Conservation (phyloP, 2,888 invertebrate genomes). For the Ptycholaimellus sp. region DNA sequence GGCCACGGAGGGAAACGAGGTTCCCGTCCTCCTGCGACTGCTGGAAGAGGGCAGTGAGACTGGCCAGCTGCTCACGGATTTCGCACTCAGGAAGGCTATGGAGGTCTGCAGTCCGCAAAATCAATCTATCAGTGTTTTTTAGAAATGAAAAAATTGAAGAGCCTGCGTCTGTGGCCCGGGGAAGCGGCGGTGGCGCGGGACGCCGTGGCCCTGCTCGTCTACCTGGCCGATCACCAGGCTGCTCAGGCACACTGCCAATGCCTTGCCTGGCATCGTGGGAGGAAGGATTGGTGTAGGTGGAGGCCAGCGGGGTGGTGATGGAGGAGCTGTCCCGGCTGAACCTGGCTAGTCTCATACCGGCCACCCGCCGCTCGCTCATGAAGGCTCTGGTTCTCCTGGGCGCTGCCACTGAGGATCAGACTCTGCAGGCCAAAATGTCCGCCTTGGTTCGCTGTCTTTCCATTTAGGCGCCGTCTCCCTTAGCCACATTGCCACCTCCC, state of each 20-base stretch:
- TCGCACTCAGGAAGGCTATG: too few relatives aligned
- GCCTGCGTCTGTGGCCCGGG: slow-evolving; percentile 29
- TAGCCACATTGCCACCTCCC: too few relatives aligned
- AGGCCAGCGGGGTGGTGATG: slow-evolving; percentile 3
- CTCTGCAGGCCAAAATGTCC: slow-evolving; percentile 14
- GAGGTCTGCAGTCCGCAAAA: slow-evolving; percentile 36
- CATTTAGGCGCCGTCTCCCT: too few relatives aligned
- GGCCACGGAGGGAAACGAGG: too few relatives aligned
- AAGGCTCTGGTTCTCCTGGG: slow-evolving; percentile 41
- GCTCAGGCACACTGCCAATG: too few relatives aligned
- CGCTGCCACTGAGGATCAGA: slow-evolving; percentile 11
- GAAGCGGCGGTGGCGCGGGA: slow-evolving; percentile 9
- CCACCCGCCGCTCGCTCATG: slow-evolving; percentile 43
- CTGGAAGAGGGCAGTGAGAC: not conserved
- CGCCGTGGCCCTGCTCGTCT: slow-evolving; percentile 32
- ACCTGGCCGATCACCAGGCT: slow-evolving; percentile 36
- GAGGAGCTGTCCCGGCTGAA: slow-evolving; percentile 7
- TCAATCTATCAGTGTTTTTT: not conserved
- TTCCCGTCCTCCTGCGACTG: not conserved
- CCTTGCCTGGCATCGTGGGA: not conserved
- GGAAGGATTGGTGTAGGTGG: not conserved
- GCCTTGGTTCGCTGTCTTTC: slow-evolving; percentile 10
- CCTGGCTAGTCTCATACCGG: slow-evolving; percentile 32
- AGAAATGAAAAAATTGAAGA: not conserved
- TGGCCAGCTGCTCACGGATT: slow-evolving; percentile 15